Evolutionary conservation across 2,113 vertebrate genomes (phyloP), one percentile per base, ranked within the genome.

Genomic region (Tylochromis polylepis): DNA sequence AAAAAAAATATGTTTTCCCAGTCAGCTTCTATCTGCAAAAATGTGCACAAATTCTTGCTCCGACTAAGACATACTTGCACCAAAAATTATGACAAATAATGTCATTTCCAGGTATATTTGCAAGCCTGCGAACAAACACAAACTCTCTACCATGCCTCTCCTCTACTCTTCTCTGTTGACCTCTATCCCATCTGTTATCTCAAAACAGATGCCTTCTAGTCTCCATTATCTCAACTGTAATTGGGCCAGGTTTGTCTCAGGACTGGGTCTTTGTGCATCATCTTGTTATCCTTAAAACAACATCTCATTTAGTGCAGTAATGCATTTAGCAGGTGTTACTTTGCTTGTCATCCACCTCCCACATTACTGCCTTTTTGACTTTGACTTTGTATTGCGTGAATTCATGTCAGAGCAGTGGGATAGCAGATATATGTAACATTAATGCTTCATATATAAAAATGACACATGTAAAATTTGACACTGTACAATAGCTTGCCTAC

Each of bases 161-260:
- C 62, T 58, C 43, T 10, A 0, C 10, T 49, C 70, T 24, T 18
- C 22, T 36, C 15, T 49, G 38, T 18, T 75, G 43, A 72, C 60
- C 43, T 88, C 75, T 15, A 56, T 60, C 65, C 84, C 86, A 75
- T 75, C 85, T 89, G 81, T 60, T 83, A 59, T 65, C 82, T 72
- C 56, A 58, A 49, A 65, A 75, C 82, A 83, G 75, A 88, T 79
- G 55, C 84, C 70, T 72, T 82, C 79, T 38, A 27, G 70, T 80
- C 79, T 85, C 70, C 82, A 82, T 87, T 75, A 82, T 43, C 55
- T 41, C 80, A 43, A 75, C 53, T 83, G 82, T 89, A 81, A 85
- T 18, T 34, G 85, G 62, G 83, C 12, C 65, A 49, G 55, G 53
- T 51, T 41, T 24, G 53, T 60, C 88, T 84, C 38, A 56, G 38